phyloP scores from a whole-genome alignment of 2,888 invertebrate species.

The Hesperia comma region DNA sequence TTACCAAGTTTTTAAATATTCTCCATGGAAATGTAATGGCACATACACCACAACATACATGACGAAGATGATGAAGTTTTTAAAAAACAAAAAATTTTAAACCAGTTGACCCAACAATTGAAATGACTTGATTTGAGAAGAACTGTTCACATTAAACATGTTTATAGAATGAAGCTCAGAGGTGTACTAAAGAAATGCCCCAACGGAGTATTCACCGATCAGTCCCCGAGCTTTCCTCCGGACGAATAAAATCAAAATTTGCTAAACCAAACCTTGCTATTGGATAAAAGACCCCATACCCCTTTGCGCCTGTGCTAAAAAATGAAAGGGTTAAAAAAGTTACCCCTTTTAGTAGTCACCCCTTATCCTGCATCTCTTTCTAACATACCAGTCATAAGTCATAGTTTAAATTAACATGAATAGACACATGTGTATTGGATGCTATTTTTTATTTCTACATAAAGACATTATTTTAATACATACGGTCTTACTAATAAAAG shows the following conservation, averaged over 20 bases:
- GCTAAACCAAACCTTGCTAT: conserved; percentile 65
- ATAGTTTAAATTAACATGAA: not conserved
- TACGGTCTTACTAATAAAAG: not conserved
- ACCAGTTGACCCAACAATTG: not conserved
- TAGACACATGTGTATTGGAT: not conserved
- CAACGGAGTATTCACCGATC: conserved; percentile 56
- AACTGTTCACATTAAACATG: conserved; percentile 4
- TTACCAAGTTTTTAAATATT: too few relatives aligned
- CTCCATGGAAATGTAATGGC: too few relatives aligned
- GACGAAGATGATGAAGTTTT: not conserved
- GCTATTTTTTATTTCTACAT: not conserved
- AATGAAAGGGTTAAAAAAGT: conserved; percentile 76
- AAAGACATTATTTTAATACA: not conserved
- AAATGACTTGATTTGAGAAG: not conserved
- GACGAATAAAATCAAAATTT: conserved; percentile 72
- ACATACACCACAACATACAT: too few relatives aligned
- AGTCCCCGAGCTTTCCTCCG: conserved; percentile 53
- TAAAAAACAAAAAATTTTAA: not conserved
- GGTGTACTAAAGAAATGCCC: conserved; percentile 60
- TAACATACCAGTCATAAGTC: conserved; percentile 1
- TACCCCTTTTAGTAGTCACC: conserved; percentile 71
- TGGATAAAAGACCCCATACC: conserved; percentile 71
- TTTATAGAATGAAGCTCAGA: conserved; percentile 49
- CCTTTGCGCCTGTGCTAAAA: conserved; percentile 82
- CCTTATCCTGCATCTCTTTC: conserved; percentile 61